Conservation (phyloP, 2,113 vertebrate genomes). For the Aviceda subcristata region DNA sequence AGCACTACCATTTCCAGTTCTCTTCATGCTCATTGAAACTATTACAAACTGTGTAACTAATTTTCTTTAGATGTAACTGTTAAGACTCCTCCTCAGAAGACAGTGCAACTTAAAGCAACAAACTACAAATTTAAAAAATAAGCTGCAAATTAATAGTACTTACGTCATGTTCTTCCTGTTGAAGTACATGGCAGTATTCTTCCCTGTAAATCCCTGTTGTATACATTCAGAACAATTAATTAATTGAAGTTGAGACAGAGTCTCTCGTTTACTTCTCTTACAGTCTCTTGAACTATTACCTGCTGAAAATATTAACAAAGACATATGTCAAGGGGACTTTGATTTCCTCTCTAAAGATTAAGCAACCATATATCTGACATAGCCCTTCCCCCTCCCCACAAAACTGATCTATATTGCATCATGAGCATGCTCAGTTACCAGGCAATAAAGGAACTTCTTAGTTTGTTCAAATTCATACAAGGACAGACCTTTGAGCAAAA, state of each 20-base stretch:
- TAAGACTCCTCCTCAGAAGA: not conserved
- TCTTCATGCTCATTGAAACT: not conserved
- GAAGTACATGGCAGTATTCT: not conserved
- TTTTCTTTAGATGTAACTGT: not conserved
- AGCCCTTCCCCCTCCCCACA: not conserved
- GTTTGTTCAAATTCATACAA: not conserved
- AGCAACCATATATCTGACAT: not conserved
- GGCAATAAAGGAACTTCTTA: not conserved
- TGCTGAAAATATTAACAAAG: not conserved
- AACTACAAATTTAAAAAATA: not conserved
- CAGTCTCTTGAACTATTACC: not conserved
- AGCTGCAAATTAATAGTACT: not conserved
- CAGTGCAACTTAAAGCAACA: not conserved
- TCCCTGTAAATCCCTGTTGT: not conserved
- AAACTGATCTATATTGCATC: not conserved
- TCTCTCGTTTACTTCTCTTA: not conserved
- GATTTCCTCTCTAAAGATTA: not conserved
- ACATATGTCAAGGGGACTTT: not conserved
- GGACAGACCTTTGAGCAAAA: not conserved
- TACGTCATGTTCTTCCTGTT: not conserved
- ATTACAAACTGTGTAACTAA: not conserved
- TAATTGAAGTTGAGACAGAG: not conserved
- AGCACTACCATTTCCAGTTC: not conserved
- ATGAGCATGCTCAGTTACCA: not conserved
- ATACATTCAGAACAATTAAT: not conserved